Conservation (phyloP, 1,140 invertebrate species). For the Drepana arcuata region DNA sequence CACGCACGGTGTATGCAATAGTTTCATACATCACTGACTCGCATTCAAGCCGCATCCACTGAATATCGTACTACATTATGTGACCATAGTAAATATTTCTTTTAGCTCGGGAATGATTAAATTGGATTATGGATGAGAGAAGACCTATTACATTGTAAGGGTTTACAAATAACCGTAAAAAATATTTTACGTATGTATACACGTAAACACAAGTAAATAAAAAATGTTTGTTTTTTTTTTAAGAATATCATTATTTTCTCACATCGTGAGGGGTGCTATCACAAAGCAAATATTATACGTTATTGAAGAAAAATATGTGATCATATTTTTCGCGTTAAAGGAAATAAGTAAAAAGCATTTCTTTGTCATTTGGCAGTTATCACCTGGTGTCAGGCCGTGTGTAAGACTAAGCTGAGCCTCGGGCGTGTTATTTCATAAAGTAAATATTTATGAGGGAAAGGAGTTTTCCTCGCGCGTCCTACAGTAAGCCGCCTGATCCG, state of each 20-base stretch:
- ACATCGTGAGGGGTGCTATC: no score
- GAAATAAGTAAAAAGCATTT: conserved; percentile 33
- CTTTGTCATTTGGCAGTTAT: conserved; percentile 57
- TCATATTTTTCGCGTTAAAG: conserved; percentile 11
- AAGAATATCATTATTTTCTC: no score
- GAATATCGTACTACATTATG: conserved; percentile 22
- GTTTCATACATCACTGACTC: conserved; percentile 23
- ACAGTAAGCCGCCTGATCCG: conserved; percentile 62
- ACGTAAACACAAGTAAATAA: no score
- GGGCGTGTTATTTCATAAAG: conserved; percentile 67
- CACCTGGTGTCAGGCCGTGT: conserved; percentile 49
- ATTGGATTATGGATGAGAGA: no score
- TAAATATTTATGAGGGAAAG: conserved; percentile 70
- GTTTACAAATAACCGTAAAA: no score
- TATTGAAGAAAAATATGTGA: conserved; percentile 2
- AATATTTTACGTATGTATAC: no score
- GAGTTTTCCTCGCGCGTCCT: conserved; percentile 50
- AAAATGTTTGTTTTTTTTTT: no score
- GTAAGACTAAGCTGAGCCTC: conserved; percentile 50
- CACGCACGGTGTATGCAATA: conserved; percentile 8
- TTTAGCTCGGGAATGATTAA: no score
- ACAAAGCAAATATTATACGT: no score
- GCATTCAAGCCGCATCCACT: conserved; percentile 11
- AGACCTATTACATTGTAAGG: no score
- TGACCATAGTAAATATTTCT: no score